Evolutionary conservation across 2,113 vertebrate genomes (phyloP), one percentile per base, ranked within the genome.

Genomic region (Spea bombifrons): DNA sequence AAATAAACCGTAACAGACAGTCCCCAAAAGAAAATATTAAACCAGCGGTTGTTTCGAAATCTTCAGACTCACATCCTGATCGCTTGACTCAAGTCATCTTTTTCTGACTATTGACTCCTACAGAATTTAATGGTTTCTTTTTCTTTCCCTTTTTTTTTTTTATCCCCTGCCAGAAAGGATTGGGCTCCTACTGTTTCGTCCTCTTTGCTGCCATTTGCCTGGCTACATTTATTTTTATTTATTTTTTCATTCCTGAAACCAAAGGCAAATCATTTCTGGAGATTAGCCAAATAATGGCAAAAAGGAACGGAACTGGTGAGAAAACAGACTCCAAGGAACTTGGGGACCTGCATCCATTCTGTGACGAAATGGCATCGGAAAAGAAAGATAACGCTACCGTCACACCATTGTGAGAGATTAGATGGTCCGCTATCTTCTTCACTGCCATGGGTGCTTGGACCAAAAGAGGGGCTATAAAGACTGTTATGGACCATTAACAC

Each of bases 241-340:
- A 89, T 89, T 2, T 96, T 3, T 15, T 96, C 5, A 86, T 98
- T 69, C 95, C 96, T 0, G 96, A 99, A 86, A 99, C 97, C 3
- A 98, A 98, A 87, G 91, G 85, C 76, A 95, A 94, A 87, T 96
- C 96, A 0, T 97, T 98, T 82, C 82, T 97, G 80, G 96, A 98
- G 85, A 93, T 97, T 88, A 94, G 93, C 80, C 91, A 87, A 84
- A 91, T 94, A 82, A 96, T 98, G 65, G 87, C 92, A 72, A 91
- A 90, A 85, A 95, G 87, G 86, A 99, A 99, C 85, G 94, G 88
- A 71, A 86, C 87, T 45, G 85, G 86, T 0, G 49, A 84, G 5
- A 43, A 71, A 3, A 80, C 71, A 0, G 83, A 80, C 3, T 85
- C 65, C 16, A 80, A 74, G 49, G 78, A 80, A 74, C 68, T 80